Conservation (phyloP, 2,888 invertebrate genomes). For the Busseola fusca region DNA sequence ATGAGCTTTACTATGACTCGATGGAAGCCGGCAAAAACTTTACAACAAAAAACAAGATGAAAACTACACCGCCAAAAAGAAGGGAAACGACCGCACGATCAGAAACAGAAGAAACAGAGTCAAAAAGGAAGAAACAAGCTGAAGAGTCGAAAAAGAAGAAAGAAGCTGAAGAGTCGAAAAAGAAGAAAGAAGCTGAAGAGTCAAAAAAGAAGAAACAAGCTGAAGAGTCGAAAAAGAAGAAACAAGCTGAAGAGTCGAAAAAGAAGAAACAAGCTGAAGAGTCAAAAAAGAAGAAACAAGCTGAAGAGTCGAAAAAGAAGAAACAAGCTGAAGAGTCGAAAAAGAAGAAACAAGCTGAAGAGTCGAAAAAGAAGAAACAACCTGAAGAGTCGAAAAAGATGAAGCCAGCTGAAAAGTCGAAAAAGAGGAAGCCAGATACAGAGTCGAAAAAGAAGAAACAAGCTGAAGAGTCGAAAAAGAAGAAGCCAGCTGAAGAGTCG, state of each 20-base stretch:
- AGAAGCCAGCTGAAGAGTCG: accelerated
- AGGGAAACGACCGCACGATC: neutral
- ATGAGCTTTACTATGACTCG: conserved; percentile 72
- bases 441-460: neutral
- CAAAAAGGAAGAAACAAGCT: neutral
- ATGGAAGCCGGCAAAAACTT: neutral
- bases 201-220: neutral
- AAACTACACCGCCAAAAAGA: neutral
- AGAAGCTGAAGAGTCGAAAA: no score
- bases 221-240: neutral
- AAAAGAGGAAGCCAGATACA: neutral
- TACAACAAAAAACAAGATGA: neutral
- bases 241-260: neutral
- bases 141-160: neutral
- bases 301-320: no score
- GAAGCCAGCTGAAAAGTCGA: no score
- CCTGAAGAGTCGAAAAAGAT: neutral
- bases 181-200: no score
- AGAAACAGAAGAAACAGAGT: neutral
- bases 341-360: no score
- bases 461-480: neutral
- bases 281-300: neutral
- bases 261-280: no score
- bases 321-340: no score
- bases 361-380: neutral